A percentile compares a stretch with the other conserved stretches of the same genome.
Evolutionary conservation across 2,888 invertebrate genomes (phyloP).

Genomic region (Thereva unica): DNA sequence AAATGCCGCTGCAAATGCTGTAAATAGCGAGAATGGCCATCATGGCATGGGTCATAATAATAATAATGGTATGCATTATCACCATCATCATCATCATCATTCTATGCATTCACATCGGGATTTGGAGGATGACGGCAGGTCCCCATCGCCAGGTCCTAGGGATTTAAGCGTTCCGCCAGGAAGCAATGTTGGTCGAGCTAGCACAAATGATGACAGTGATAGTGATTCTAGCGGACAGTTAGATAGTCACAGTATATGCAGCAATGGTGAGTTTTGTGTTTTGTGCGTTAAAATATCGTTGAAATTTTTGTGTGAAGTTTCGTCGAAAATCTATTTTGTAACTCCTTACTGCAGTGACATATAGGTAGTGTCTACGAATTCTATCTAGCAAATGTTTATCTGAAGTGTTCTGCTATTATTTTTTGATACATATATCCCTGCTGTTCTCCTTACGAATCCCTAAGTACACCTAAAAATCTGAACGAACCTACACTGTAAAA

Average conservation of each 20-base stretch:
- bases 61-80: conserved; percentile 12
- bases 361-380: no score
- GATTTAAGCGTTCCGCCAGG: conserved; percentile 48
- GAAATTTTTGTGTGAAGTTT: no score
- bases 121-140: conserved; percentile 50
- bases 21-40: conserved; percentile 27
- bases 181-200: conserved; percentile 38
- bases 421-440: no score
- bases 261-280: conserved; percentile 45
- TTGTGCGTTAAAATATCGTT: background rate
- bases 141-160: conserved; percentile 55
- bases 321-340: no score
- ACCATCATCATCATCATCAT: conserved; percentile 44
- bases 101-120: conserved; percentile 44
- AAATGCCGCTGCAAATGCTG: conserved; percentile 45
- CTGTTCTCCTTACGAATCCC: no score
- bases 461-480: no score
- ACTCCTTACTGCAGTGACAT: no score
- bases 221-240: conserved; percentile 57
- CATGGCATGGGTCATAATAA: conserved; percentile 11
- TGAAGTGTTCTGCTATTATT: no score
- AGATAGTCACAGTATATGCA: conserved; percentile 49
- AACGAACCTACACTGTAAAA: no score
- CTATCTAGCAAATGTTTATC: no score
- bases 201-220: conserved; percentile 57